phyloP scores from a whole-genome alignment of 2,797 vertebrate genomes.

The Clarias pachynema region DNA sequence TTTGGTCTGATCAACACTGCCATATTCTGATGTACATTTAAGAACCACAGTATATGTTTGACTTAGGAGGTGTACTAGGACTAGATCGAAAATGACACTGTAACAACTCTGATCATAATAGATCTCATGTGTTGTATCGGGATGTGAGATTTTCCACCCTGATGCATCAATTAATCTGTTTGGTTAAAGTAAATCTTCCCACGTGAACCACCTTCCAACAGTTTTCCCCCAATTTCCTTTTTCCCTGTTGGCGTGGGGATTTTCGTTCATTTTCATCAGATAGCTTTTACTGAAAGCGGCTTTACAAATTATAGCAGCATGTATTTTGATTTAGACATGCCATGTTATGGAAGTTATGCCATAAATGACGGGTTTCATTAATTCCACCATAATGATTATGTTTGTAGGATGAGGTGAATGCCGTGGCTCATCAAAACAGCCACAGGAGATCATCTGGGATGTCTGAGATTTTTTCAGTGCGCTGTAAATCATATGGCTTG shows the following conservation, averaged over 20 bases:
- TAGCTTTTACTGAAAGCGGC: not conserved
- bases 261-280: not conserved
- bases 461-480: slow-evolving; percentile 3
- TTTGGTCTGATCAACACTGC: no score
- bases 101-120: not conserved
- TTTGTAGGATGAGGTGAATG: not conserved
- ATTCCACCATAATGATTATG: slow-evolving; percentile 2
- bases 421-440: slow-evolving; percentile 12
- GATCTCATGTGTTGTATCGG: not conserved
- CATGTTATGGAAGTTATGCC: slow-evolving; percentile 4
- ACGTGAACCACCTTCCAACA: not conserved
- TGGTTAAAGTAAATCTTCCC: not conserved
- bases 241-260: no score
- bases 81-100: not conserved
- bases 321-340: not conserved
- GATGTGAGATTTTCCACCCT: not conserved
- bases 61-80: not conserved
- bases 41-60: not conserved
- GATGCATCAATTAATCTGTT: not conserved
- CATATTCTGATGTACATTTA: not conserved
- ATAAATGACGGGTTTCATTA: slow-evolving; percentile 15
- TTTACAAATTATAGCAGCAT: slow-evolving; percentile 1
- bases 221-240: not conserved
- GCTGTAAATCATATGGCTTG: not conserved
- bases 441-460: slow-evolving; percentile 6